Evolutionary conservation across 2,113 vertebrate genomes (phyloP).

Genomic region (Antigone vipio): DNA sequence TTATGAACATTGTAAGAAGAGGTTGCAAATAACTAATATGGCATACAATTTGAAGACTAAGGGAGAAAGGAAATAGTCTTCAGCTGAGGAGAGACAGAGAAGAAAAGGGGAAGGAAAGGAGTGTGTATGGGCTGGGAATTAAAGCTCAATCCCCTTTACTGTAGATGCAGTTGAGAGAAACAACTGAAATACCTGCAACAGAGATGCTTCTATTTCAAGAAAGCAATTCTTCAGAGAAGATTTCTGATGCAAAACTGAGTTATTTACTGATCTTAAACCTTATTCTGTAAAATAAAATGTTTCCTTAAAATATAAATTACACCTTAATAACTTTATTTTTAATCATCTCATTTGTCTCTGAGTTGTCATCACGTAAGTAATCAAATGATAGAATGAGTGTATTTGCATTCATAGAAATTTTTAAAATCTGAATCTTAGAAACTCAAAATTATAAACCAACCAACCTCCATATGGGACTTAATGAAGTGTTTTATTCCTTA

Average conservation of each 20-base stretch:
- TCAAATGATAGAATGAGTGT: background rate
- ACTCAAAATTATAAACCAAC: background rate
- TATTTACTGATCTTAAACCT: background rate
- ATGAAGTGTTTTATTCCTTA: background rate
- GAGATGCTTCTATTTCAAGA: background rate
- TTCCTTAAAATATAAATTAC: background rate
- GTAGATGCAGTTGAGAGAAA: background rate
- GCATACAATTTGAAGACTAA: background rate
- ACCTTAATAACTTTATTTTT: background rate
- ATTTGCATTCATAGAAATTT: background rate
- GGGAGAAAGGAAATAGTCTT: background rate
- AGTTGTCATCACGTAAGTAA: background rate
- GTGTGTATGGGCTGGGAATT: background rate
- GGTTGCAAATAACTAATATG: background rate
- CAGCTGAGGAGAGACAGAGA: background rate
- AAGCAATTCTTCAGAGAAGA: background rate
- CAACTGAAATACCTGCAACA: background rate
- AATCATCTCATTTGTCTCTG: background rate
- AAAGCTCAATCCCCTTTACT: background rate
- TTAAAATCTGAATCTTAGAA: background rate
- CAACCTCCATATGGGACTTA: background rate
- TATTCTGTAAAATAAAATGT: background rate
- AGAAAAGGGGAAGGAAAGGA: background rate
- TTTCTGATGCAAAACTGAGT: background rate
- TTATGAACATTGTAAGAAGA: background rate